Evolutionary conservation across 2,113 vertebrate genomes (phyloP), one percentile per base, ranked within the genome.

Genomic region (Tachysurus vachellii): DNA sequence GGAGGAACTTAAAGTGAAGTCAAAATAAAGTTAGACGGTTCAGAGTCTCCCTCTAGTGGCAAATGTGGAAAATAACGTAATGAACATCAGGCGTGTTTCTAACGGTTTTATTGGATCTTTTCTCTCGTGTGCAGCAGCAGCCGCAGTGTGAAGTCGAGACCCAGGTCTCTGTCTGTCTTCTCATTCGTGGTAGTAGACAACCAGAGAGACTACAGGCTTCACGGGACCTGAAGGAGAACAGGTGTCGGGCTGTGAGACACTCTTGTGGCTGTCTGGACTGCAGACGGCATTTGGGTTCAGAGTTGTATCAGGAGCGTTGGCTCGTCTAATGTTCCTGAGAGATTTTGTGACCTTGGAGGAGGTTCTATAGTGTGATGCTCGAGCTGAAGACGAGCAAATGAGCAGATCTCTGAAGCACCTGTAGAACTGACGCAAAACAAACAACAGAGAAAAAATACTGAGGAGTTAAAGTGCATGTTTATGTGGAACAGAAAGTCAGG

Each of bases 361-460:
- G 8, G 91, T 91, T 91, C 91, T 95, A 56, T 89, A 87, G 86
- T 88, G 94, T 90, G 94, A 94, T 50, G 84, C 89, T 11, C 8
- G 4, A 0, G 93, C 87, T 0, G 87, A 50, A n/a, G 68, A 75
- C 12, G 90, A 92, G 87, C 95, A 95, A 71, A 81, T 89, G 44
- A 96, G 64, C 76, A 97, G 92, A 0, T 87, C 93, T 87, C 90
- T 86, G 90, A 97, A 96, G 91, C 95, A 96, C 89, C 95, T 95
- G 93, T 95, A 94, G 91, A 96, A 96, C 96, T 96, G 73, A 89
- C 54, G 91, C 73, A 93, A 59, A 91, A 91, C 53, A 90, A 26
- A 87, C 14, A 87, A 10, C 23, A 53, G 73, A 23, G 53, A 56
- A n/a, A 79, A 31, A n/a, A 31, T 14, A 76, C 19, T 53, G 23